These are phyloP conservation scores for Pangasius sanitwongsei DNA, from an alignment of 2,797 vertebrate species.

Conservation along the genomic window DNA sequence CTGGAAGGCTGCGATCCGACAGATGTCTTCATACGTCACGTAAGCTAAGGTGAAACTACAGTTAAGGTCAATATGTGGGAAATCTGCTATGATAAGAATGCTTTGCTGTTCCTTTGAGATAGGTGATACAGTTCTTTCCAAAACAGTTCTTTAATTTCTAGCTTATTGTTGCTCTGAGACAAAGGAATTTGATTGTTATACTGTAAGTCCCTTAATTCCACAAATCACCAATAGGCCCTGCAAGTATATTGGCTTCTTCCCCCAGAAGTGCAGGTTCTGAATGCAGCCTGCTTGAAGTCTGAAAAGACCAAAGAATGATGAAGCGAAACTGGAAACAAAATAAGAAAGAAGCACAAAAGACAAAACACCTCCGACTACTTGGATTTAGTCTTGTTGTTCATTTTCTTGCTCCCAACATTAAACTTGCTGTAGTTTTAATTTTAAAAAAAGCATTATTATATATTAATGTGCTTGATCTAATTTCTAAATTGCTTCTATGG, in stretches of 20 bases:
- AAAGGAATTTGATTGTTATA: neutral
- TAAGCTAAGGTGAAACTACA: conserved; percentile 80
- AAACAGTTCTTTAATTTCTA: neutral
- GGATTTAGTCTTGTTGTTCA: neutral
- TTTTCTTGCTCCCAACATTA: neutral
- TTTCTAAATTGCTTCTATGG: neutral
- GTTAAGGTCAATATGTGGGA: conserved; percentile 42
- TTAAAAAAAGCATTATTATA: neutral
- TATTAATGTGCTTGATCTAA: neutral
- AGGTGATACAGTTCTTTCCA: neutral
- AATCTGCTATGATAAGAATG: neutral
- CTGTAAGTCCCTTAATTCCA: neutral
- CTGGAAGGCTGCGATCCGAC: conserved; percentile 79
- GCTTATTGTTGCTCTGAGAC: neutral
- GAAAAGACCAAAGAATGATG: neutral
- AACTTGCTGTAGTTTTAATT: neutral
- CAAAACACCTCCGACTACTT: neutral
- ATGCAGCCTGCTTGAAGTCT: neutral
- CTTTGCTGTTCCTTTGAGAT: neutral
- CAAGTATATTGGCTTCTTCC: neutral
- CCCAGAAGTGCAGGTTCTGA: neutral
- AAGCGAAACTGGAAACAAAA: neutral
- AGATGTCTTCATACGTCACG: conserved; percentile 86
- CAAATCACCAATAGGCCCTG: neutral
- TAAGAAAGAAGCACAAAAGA: neutral